These are phyloP conservation scores for Nesospiza acunhae DNA, from an alignment of 2,113 vertebrate species.

Conservation along the genomic window DNA sequence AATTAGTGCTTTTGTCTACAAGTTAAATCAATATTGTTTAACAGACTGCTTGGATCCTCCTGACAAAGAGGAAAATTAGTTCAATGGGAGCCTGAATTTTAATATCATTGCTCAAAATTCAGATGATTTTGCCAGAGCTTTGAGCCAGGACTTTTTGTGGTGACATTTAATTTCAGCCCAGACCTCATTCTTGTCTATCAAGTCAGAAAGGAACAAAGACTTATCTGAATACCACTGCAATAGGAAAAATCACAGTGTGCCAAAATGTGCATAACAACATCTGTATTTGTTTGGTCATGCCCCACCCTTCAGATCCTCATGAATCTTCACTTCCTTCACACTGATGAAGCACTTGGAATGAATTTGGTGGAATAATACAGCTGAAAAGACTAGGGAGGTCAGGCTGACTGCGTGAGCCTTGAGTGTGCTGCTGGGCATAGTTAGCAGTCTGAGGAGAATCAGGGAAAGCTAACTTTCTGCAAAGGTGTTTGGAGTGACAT, in stretches of 20 bases:
- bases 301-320: not conserved
- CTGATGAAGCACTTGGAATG: not conserved
- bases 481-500: not conserved
- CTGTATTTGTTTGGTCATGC: not conserved
- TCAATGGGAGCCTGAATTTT: not conserved
- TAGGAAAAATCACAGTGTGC: not conserved
- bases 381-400: not conserved
- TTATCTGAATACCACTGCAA: not conserved
- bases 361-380: not conserved
- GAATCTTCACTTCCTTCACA: not conserved
- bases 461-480: not conserved
- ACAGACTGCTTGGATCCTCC: not conserved
- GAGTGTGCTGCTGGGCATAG: not conserved
- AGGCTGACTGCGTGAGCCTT: accelerated
- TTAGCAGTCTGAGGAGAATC: not conserved
- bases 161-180: not conserved
- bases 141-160: not conserved
- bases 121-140: not conserved
- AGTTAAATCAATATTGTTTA: not conserved
- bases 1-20: not conserved
- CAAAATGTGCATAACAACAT: not conserved
- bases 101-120: not conserved
- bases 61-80: not conserved
- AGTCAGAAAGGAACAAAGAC: not conserved
- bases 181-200: not conserved